Evolutionary conservation across 2,797 vertebrate species (phyloP).

Genomic region (Phalanger gymnotis): DNA sequence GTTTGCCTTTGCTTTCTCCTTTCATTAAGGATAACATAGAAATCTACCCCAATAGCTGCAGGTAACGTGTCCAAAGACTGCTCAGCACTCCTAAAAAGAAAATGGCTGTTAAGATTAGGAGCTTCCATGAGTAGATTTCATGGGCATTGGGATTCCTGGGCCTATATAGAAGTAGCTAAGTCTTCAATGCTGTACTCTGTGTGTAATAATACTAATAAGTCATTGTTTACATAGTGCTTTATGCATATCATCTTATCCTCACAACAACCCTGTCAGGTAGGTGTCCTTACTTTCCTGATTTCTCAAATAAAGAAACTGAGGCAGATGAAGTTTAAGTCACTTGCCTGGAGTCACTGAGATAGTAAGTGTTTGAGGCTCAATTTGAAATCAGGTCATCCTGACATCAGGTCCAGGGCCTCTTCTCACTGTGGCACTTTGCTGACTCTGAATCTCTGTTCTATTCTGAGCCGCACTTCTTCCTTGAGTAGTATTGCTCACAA

Average conservation of each 20-base stretch:
- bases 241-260: not conserved
- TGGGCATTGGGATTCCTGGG: not conserved
- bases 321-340: not conserved
- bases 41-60: not conserved
- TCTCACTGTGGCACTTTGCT: not conserved
- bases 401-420: not conserved
- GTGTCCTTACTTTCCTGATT: not conserved
- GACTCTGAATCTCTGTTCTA: not conserved
- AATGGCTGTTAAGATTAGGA: not conserved
- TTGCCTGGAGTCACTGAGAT: not conserved
- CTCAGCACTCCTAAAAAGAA: not conserved
- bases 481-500: not conserved
- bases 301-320: not conserved
- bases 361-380: not conserved
- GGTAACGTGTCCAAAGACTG: not conserved
- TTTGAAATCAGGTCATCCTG: not conserved
- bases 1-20: not conserved
- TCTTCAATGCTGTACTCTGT: not conserved
- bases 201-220: not conserved
- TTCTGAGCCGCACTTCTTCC: not conserved
- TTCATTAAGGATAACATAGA: not conserved
- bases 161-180: not conserved
- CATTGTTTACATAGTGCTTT: not conserved
- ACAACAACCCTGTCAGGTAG: not conserved
- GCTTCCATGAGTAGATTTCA: not conserved